Conservation (phyloP, 2,797 vertebrate species). For the Myotis planiceps region DNA sequence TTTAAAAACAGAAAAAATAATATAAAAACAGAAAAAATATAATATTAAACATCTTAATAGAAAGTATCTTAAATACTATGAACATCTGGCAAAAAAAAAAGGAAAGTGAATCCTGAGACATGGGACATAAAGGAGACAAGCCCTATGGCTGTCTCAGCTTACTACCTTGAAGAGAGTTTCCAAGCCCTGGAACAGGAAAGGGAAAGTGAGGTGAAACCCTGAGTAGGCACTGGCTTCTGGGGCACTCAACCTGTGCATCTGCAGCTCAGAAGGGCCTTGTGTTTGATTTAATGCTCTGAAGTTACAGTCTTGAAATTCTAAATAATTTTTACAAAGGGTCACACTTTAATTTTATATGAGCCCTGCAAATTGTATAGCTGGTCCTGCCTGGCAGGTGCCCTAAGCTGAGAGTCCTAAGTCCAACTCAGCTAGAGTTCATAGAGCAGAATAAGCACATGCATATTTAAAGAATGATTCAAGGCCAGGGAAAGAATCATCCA, state of each 20-base stretch:
- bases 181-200: background rate
- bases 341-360: conserved; percentile 7
- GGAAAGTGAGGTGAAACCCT: background rate
- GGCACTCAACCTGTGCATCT: background rate
- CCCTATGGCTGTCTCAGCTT: background rate
- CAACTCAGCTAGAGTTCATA: background rate
- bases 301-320: background rate
- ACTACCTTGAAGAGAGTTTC: background rate
- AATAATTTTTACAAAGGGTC: background rate
- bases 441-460: background rate
- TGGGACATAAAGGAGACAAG: background rate
- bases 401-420: background rate
- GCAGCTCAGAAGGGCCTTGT: background rate
- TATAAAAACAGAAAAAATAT: background rate
- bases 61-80: background rate
- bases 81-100: background rate
- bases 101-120: background rate
- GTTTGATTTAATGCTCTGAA: background rate
- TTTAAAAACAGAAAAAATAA: background rate
- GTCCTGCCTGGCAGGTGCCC: background rate
- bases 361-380: background rate
- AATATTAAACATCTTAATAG: too few relatives aligned
- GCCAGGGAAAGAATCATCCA: background rate
- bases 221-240: background rate
- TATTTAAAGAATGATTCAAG: background rate